Percentiles rank a stretch among this genome's conserved stretches.
phyloP scores from a whole-genome alignment of 1,140 invertebrate species.

The Heliconius hermathena region DNA sequence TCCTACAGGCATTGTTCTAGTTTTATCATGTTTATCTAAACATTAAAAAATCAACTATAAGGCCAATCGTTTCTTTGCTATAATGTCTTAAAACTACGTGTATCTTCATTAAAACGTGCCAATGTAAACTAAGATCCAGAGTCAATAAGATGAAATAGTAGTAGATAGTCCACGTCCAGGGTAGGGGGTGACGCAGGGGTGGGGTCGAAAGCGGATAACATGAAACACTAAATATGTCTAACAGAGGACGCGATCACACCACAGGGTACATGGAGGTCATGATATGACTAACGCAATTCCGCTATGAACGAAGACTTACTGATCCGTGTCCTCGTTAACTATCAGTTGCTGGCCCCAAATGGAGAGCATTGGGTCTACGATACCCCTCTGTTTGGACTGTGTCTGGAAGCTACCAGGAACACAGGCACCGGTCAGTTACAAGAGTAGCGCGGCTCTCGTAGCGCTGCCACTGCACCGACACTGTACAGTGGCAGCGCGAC shows the following conservation, averaged over 20 bases:
- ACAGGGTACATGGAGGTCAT: conserved; percentile 56
- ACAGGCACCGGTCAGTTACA: conserved; percentile 67
- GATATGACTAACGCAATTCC: conserved; percentile 65
- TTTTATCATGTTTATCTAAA: background rate
- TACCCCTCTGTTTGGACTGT: conserved; percentile 95
- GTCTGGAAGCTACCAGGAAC: conserved; percentile 93
- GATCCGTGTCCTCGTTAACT: conserved; percentile 97
- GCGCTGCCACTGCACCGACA: conserved; percentile 24
- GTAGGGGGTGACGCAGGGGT: conserved; percentile 38
- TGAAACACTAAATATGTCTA: conserved; percentile 67
- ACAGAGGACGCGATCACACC: conserved; percentile 63
- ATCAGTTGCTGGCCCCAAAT: conserved; percentile 98
- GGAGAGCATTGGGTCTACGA: conserved; percentile 97
- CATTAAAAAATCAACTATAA: background rate
- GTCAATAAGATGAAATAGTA: conserved; percentile 4
- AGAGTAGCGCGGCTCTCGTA: conserved; percentile 31
- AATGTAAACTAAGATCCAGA: background rate
- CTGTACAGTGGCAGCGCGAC: conserved; percentile 19
- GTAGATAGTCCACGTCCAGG: conserved; percentile 53
- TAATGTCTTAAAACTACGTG: conserved; percentile 26
- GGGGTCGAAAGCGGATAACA: conserved; percentile 51
- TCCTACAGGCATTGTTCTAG: background rate
- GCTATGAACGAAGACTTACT: conserved; percentile 88
- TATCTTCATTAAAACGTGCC: conserved; percentile 28
- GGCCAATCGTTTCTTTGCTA: background rate